Conservation (phyloP, 1,140 invertebrate genomes). For the Platorchestia sp. region DNA sequence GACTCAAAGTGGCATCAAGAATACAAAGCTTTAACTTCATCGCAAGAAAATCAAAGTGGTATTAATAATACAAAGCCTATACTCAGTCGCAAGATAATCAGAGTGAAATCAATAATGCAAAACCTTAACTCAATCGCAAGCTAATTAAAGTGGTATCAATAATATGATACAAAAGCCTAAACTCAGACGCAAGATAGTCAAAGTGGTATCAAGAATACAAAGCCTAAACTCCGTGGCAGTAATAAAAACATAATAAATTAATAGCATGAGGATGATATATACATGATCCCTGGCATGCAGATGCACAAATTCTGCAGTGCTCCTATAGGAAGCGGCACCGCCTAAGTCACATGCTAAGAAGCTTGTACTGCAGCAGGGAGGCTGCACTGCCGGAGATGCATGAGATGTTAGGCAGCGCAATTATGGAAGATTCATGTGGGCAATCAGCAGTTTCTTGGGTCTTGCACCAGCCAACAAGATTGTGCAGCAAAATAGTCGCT, state of each 20-base stretch:
- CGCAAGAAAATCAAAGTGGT: no score
- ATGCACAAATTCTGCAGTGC: background rate
- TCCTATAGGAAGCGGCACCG: background rate
- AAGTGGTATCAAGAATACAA: no score
- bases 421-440: constrained; percentile 35
- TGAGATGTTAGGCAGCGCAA: constrained; percentile 22
- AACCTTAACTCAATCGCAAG: no score
- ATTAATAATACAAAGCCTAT: no score
- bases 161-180: no score
- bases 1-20: no score
- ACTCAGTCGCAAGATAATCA: no score
- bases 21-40: no score
- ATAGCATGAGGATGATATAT: background rate
- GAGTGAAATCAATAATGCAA: no score
- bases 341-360: background rate
- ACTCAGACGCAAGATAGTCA: no score
- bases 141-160: no score
- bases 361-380: background rate
- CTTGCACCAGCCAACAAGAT: constrained; percentile 17
- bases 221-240: no score
- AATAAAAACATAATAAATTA: background rate
- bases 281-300: background rate
- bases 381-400: background rate
- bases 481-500: constrained; percentile 26
- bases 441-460: constrained; percentile 44